These are phyloP conservation scores for Antheraea mylitta DNA, from an alignment of 1,140 invertebrate genomes.

Conservation along the genomic window DNA sequence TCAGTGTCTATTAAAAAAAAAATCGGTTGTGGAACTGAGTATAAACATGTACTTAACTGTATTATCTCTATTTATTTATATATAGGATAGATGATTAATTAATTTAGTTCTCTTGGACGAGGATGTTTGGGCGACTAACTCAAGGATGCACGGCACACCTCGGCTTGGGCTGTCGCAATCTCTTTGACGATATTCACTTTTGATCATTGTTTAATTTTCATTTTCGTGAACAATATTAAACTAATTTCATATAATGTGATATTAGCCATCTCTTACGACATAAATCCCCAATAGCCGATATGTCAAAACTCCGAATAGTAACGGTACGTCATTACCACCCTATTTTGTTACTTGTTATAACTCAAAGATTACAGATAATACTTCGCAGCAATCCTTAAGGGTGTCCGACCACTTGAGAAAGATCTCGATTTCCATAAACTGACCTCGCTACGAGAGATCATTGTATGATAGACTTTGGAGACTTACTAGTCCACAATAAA, in stretches of 20 bases:
- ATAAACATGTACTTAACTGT: no score
- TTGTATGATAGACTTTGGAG: conserved; percentile 38
- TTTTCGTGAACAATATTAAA: no score
- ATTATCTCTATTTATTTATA: no score
- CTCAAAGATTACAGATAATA: conserved; percentile 69
- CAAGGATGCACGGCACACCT: no score
- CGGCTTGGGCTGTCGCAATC: no score
- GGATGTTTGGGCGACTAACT: no score
- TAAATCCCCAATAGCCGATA: conserved; percentile 46
- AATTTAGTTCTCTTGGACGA: no score
- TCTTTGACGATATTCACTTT: no score
- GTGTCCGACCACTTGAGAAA: conserved; percentile 13
- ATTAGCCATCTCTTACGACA: conserved; percentile 21
- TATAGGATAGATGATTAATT: no score
- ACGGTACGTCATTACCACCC: conserved; percentile 68
- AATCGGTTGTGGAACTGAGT: no score
- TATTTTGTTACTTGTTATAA: conserved; percentile 57
- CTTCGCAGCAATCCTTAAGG: conserved; percentile 34
- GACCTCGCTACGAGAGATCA: conserved; percentile 29
- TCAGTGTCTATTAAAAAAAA: no score
- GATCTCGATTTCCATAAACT: not conserved
- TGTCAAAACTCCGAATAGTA: conserved; percentile 55
- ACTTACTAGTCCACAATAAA: conserved; percentile 6
- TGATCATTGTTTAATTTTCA: no score
- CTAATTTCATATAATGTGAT: not conserved